Percentiles rank a stretch among this genome's conserved stretches.
Conservation (phyloP, 1,140 invertebrate genomes). For the Cecropterus lyciades region DNA sequence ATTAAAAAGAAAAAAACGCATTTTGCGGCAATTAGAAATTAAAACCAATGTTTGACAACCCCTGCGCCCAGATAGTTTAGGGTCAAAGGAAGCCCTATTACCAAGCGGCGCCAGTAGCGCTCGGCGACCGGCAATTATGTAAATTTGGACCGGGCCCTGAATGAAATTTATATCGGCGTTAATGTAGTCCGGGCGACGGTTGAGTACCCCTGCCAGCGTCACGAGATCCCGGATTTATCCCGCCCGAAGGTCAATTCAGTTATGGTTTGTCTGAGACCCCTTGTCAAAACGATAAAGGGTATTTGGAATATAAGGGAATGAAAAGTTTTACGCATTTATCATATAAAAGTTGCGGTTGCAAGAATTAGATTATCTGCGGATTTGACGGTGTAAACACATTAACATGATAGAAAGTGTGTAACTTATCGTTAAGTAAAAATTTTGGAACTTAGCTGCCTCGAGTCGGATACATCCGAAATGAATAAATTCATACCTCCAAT, state of each 20-base stretch:
- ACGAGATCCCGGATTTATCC: slow-evolving; percentile 8
- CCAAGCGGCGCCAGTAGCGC: slow-evolving; percentile 2
- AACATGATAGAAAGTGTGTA: too few relatives aligned
- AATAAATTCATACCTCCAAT: too few relatives aligned
- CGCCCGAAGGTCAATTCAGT: slow-evolving; percentile 3
- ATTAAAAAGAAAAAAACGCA: too few relatives aligned
- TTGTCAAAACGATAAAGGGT: neutral
- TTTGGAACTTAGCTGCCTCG: too few relatives aligned
- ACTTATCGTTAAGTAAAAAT: too few relatives aligned
- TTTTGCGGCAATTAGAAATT: too few relatives aligned
- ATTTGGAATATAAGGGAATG: too few relatives aligned
- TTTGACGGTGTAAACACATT: too few relatives aligned
- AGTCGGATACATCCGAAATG: too few relatives aligned
- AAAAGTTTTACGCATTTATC: neutral
- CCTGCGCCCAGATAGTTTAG: slow-evolving; percentile 1
- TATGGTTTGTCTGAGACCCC: neutral
- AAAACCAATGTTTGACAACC: neutral
- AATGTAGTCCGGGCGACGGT: slow-evolving; percentile 3
- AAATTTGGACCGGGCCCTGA: slow-evolving; percentile 16
- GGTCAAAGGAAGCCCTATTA: slow-evolving; percentile 20
- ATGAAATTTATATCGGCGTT: slow-evolving; percentile 26
- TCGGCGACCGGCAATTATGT: slow-evolving; percentile 23
- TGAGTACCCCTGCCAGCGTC: neutral
- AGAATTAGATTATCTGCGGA: too few relatives aligned
- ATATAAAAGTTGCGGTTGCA: too few relatives aligned